Evolutionary conservation across 2,113 vertebrate species (phyloP).

Genomic region (Cyanoramphus novaezelandiae): DNA sequence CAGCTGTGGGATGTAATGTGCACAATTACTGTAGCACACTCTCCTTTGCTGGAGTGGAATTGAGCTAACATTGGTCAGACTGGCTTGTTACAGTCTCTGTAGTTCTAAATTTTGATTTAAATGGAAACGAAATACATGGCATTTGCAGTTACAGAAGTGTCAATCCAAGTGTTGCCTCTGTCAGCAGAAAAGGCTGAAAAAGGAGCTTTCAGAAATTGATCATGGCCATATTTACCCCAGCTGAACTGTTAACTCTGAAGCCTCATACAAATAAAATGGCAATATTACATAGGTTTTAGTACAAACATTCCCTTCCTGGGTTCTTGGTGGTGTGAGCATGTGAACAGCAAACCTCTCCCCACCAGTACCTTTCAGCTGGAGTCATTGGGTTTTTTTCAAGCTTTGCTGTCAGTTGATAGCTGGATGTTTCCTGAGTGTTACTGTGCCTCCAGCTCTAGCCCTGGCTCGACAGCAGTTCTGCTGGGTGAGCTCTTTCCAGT

Average conservation of each 20-base stretch:
- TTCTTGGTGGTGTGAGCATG: not conserved
- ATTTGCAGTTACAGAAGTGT: not conserved
- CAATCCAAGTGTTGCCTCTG: not conserved
- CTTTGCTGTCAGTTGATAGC: not conserved
- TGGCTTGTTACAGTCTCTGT: not conserved
- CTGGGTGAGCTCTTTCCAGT: not conserved
- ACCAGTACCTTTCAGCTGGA: not conserved
- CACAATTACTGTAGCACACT: not conserved
- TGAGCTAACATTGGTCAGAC: not conserved
- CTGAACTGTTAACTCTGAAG: not conserved
- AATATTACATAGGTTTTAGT: not conserved
- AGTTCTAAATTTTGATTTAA: conserved; percentile 16
- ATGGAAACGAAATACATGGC: not conserved
- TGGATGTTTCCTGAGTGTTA: not conserved
- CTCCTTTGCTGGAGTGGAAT: not conserved
- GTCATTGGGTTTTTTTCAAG: not conserved
- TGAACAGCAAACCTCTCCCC: not conserved
- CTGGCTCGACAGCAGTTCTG: not conserved
- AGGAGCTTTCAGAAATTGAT: not conserved
- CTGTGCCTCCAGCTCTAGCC: not conserved
- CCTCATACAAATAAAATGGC: not conserved
- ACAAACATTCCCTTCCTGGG: not conserved
- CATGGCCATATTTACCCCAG: not conserved
- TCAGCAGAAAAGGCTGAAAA: not conserved
- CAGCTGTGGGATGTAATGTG: not conserved